Percentiles rank a stretch among this genome's conserved stretches.
Evolutionary conservation across 2,113 vertebrate species (phyloP).

Genomic region (Lophius piscatorius): DNA sequence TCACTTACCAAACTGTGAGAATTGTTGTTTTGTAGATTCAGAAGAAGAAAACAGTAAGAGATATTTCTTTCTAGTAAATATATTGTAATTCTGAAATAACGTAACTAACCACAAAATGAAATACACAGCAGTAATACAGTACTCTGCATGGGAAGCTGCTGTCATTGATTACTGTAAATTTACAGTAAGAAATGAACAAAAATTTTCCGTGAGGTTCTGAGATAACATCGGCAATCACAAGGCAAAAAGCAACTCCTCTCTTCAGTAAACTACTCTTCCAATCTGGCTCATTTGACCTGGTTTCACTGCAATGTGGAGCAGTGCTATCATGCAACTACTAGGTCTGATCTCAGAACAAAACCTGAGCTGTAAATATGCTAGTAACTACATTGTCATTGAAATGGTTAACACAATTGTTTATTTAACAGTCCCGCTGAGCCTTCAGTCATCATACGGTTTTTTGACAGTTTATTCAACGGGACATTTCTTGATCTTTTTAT

Average conservation of each 20-base stretch:
- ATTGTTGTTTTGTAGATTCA: too few species aligned
- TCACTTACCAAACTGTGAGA: too few species aligned
- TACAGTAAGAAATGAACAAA: too few species aligned
- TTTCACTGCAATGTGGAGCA: slow-evolving; percentile 52
- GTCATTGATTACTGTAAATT: too few species aligned
- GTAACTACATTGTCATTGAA: slow-evolving; percentile 18
- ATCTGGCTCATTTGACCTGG: slow-evolving; percentile 67
- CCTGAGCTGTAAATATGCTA: slow-evolving; percentile 12
- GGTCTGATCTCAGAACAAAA: slow-evolving; percentile 42
- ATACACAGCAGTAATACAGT: too few species aligned
- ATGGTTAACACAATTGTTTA: slow-evolving; percentile 38
- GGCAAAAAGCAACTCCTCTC: slow-evolving; percentile 20
- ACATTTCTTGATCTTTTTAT: slow-evolving; percentile 7
- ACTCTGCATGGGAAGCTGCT: too few species aligned
- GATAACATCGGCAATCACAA: background rate
- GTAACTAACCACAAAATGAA: too few species aligned
- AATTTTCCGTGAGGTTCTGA: slow-evolving; percentile 3
- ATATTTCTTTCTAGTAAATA: too few species aligned
- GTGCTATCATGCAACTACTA: slow-evolving; percentile 37
- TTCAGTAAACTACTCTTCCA: slow-evolving; percentile 51
- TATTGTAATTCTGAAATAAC: too few species aligned
- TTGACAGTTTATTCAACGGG: slow-evolving; percentile 21
- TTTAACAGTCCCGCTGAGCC: slow-evolving; percentile 50
- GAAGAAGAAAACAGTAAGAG: too few species aligned
- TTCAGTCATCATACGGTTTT: slow-evolving; percentile 21